These are phyloP conservation scores for Climacteris rufus DNA, from an alignment of 2,113 vertebrate species.

Conservation along the genomic window DNA sequence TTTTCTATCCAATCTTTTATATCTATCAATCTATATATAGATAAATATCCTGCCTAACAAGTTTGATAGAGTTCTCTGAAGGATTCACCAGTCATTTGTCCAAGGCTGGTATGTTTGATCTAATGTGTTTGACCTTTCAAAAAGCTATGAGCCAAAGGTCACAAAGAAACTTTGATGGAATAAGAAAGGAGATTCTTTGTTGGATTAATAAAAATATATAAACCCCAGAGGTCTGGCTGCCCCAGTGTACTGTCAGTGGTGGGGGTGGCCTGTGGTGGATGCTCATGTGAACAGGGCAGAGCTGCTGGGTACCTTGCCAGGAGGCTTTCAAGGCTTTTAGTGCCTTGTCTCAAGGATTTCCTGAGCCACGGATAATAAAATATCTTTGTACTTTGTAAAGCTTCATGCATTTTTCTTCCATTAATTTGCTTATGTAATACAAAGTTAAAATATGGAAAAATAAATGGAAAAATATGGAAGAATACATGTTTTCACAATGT, in stretches of 20 bases:
- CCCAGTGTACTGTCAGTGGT: neutral
- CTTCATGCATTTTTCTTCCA: neutral
- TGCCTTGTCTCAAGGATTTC: neutral
- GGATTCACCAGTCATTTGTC: neutral
- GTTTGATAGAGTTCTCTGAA: neutral
- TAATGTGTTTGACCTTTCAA: neutral
- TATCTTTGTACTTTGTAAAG: neutral
- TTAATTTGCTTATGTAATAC: neutral
- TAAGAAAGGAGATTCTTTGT: neutral
- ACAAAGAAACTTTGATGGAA: neutral
- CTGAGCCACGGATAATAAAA: neutral
- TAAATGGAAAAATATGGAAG: no score
- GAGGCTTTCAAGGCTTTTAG: neutral
- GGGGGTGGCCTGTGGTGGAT: neutral
- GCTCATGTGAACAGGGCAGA: neutral
- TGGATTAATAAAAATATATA: neutral
- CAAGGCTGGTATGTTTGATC: neutral
- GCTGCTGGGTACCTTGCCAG: neutral
- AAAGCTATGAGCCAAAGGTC: neutral
- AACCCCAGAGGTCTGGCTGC: neutral
- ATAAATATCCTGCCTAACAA: neutral
- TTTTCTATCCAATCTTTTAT: neutral
- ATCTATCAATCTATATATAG: no score
- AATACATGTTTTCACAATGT: neutral
- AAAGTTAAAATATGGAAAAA: neutral